Evolutionary conservation across 2,888 invertebrate species (phyloP), one percentile per base, ranked within the genome.

Genomic region (Brachynemurus nebulosus): DNA sequence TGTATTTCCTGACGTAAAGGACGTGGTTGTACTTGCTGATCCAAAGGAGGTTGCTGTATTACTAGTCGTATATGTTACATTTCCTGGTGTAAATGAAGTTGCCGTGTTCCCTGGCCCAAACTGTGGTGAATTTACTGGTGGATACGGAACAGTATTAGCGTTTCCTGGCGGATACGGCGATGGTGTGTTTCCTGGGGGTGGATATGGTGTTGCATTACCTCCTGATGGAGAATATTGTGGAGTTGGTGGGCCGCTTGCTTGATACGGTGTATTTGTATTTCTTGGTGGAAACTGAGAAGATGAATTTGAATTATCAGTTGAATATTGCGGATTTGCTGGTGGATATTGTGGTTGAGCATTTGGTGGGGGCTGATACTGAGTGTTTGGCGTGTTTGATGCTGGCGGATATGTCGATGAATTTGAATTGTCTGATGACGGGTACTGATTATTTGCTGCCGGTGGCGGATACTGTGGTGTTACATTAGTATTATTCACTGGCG

Each of bases 301-400:
- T 18, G 17, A n/a, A 18, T 12, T 17, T 18, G 36, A 19, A 17
- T 8, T 36, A 18, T 36, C n/a, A 18, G 36, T 6, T 18, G 36
- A 4, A 36, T 18, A 19, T n/a, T 36, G 36, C 17, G 17, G 17
- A 17, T 33, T 19, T 35, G 30, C 36, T 40, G 41, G 18, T 44
- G 34, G 27, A 30, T 39, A 36, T 65, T 67, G 48, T 60, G 65
- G 17, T 59, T 55, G 33, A 63, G 66, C 0, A 63, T 62, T 4
- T 62, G 59, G 50, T 60, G 64, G 47, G 67, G 68, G 40, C 62
- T 41, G 65, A 46, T 69, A 69, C 52, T 67, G 69, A 48, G 65
- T 66, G 42, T 51, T 58, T 18, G 65, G 65, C 45, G 5, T 23
- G 11, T n/a, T 39, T 23, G 7, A 21, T n/a, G 12, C n/a, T 23